Evolutionary conservation across 2,113 vertebrate species (phyloP).

Genomic region (Lasiurus borealis): DNA sequence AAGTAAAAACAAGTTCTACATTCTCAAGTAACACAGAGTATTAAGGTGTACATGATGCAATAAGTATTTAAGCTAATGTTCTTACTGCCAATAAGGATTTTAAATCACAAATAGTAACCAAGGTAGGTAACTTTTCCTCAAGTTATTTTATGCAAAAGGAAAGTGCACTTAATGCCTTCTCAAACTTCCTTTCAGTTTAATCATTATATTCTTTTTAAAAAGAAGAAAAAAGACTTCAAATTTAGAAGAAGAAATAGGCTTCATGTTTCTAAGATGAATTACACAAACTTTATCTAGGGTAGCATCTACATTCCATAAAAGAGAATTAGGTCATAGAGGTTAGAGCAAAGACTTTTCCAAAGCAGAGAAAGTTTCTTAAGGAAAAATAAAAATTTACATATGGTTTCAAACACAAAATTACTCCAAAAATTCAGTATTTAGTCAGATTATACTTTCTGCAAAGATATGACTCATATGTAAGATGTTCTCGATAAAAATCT

Average conservation of each 20-base stretch:
- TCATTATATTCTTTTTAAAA: not conserved
- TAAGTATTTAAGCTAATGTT: conserved; percentile 10
- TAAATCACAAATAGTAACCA: not conserved
- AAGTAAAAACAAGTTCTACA: not conserved
- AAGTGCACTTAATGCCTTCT: not conserved
- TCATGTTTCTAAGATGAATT: not conserved
- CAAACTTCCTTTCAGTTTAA: conserved; percentile 17
- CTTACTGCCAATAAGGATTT: not conserved
- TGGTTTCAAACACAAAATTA: conserved; percentile 23
- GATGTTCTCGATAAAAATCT: conserved; percentile 34
- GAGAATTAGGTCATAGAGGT: conserved; percentile 32
- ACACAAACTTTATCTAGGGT: not conserved
- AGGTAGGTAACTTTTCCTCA: not conserved
- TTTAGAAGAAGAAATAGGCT: conserved; percentile 12
- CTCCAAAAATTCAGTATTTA: conserved; percentile 43
- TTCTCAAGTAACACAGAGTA: not conserved
- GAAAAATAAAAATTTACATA: conserved; percentile 13
- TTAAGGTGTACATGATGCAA: not conserved
- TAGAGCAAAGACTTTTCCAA: conserved; percentile 17
- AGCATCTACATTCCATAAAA: not conserved
- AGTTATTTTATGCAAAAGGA: conserved; percentile 49
- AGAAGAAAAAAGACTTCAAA: not conserved
- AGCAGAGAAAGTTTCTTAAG: not conserved
- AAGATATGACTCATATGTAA: conserved; percentile 42
- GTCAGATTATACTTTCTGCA: not conserved